A percentile compares a stretch with the other conserved stretches of the same genome.
These are phyloP conservation scores for Nycteola revayana DNA, from an alignment of 2,888 invertebrate species.

Conservation along the genomic window DNA sequence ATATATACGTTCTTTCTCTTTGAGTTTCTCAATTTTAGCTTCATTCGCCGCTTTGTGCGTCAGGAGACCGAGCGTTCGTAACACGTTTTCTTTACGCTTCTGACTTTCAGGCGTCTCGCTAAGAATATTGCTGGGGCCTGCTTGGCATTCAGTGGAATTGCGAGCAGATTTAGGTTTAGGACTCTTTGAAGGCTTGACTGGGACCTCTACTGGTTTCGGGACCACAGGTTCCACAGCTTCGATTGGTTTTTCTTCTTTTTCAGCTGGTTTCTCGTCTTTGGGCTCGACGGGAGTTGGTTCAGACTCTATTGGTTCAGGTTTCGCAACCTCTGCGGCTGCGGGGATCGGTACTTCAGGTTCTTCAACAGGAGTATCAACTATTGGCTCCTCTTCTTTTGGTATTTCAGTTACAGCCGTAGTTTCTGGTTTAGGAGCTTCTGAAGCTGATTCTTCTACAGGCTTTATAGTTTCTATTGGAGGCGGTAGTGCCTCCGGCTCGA, in stretches of 20 bases:
- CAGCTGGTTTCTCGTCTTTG: constrained; percentile 17
- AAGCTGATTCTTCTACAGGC: constrained; percentile 45
- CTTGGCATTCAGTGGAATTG: constrained; percentile 33
- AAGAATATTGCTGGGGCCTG: constrained; percentile 64
- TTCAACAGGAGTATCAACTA: constrained; percentile 14
- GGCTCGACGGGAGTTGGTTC: constrained; percentile 10
- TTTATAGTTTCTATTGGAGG: constrained; percentile 58
- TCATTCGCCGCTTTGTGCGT: constrained; percentile 89
- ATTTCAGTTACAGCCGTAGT: constrained; percentile 7
- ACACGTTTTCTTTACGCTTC: constrained; percentile 87
- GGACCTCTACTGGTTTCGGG: constrained; percentile 24
- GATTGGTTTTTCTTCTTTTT: constrained; percentile 32
- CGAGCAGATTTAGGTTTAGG: constrained; percentile 31
- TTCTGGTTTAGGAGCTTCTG: not conserved
- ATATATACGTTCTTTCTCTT: constrained; percentile 71
- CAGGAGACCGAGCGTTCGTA: constrained; percentile 88
- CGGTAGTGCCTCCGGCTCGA: constrained; percentile 58
- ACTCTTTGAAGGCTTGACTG: constrained; percentile 22
- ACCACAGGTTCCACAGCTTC: constrained; percentile 25
- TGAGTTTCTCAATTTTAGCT: constrained; percentile 82
- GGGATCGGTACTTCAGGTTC: constrained; percentile 5
- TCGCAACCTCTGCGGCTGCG: not conserved
- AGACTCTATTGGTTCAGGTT: constrained; percentile 9
- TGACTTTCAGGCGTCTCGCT: constrained; percentile 84
- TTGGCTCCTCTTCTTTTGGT: constrained; percentile 21